Evolutionary conservation across 2,797 vertebrate species (phyloP), one percentile per base, ranked within the genome.

Genomic region (Typhlichthys subterraneus): DNA sequence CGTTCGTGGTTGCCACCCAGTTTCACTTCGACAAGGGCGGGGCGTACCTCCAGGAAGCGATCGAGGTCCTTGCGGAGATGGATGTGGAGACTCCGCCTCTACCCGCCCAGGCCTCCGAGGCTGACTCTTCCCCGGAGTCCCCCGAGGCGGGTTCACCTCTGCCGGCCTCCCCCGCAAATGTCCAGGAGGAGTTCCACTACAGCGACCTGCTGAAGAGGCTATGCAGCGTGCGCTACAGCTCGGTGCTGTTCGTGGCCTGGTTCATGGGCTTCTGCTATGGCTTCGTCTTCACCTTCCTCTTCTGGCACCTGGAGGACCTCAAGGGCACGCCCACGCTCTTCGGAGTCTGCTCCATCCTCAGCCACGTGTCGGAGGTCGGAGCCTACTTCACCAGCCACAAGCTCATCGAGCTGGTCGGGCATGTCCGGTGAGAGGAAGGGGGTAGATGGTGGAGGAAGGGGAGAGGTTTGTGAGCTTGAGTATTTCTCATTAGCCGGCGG

Each of bases 211-310:
- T 99, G 72, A 91, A 85, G 69, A 89, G 98, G 19, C 89, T 99
- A 0, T 99, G 97, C 79, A 95, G 93, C 0, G 93, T 99, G 71
- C 97, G 94, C 63, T 99, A 99, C 0, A 90, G 96, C 79, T 97
- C 96, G 0, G 95, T 99, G 54, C 91, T 99, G 10, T 99, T 97
- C 0, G 98, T 99, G 51, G 97, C 98, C 1, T 99, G 97, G 97
- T 99, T 99, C 85, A 99, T 99, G 98, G 98, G 97, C 1, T 99
- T 99, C 55, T 96, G 98, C 2, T 99, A 99, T 0, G 98, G 98
- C 79, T 99, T 97, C 13, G 96, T 99, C 58, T 99, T 99, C 87
- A 99, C 94, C 69, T 99, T 99, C 80, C 95, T 99, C 42, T 99
- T 95, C 87, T 99, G 98, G 98, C 97, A 99, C 81, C 76, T 99